Percentiles rank a stretch among this genome's conserved stretches.
These are phyloP conservation scores for Euphydryas editha DNA, from an alignment of 2,888 invertebrate genomes.

Conservation along the genomic window DNA sequence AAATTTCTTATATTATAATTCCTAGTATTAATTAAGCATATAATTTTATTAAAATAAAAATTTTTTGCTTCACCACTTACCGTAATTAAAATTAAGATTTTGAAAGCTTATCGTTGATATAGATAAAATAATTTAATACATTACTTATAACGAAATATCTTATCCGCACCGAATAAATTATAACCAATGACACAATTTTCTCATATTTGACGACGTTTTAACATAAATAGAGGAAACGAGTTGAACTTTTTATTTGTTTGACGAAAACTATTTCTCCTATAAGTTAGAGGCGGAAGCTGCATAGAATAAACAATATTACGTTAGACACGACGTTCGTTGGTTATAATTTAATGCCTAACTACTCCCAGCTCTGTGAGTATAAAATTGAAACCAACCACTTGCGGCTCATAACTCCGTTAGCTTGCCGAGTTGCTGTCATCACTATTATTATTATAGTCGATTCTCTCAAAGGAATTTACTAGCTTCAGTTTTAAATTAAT, in stretches of 20 bases:
- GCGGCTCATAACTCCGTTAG: conserved; percentile 60
- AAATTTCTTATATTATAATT: background rate
- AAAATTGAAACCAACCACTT: conserved; percentile 64
- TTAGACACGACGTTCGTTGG: conserved; percentile 51
- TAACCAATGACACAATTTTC: background rate
- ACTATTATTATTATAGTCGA: conserved; percentile 45
- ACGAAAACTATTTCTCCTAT: background rate
- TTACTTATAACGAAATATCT: background rate
- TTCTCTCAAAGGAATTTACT: conserved; percentile 26
- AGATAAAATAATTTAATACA: background rate
- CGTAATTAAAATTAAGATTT: conserved; percentile 1
- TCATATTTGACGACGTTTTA: background rate
- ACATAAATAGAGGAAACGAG: background rate
- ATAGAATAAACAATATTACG: conserved; percentile 59
- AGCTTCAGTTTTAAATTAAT: background rate
- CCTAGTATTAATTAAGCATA: background rate
- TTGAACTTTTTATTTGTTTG: background rate
- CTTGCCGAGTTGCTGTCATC: conserved; percentile 52
- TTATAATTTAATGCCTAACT: conserved; percentile 60
- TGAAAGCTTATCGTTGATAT: background rate
- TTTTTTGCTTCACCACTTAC: background rate
- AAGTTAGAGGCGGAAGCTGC: conserved; percentile 46
- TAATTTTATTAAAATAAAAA: background rate
- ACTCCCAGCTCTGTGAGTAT: conserved; percentile 48
- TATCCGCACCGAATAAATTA: background rate